These are phyloP conservation scores for Plebejus argus DNA, from an alignment of 2,888 invertebrate genomes.

Conservation along the genomic window DNA sequence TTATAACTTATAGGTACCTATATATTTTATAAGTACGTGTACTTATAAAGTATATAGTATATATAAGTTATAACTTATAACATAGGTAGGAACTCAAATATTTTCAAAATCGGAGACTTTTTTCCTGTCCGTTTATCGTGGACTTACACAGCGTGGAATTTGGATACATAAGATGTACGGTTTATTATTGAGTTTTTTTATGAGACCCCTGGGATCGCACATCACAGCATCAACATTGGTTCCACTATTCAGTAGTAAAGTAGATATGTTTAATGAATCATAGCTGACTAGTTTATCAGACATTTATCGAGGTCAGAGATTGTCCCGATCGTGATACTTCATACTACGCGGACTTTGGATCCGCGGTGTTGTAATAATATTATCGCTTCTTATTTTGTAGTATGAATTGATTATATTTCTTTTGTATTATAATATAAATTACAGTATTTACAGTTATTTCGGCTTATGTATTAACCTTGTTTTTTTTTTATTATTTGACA, in stretches of 20 bases:
- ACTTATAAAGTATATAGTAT: too few relatives aligned
- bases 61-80: too few relatives aligned
- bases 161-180: too few relatives aligned
- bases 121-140: too few relatives aligned
- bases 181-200: not conserved
- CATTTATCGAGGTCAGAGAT: slow-evolving; percentile 17
- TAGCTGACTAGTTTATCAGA: slow-evolving; percentile 3
- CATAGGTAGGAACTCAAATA: too few relatives aligned
- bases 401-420: not conserved
- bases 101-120: too few relatives aligned
- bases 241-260: not conserved
- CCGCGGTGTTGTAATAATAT: not conserved
- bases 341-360: not conserved
- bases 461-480: too few relatives aligned
- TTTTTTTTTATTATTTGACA: too few relatives aligned
- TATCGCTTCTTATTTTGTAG: not conserved
- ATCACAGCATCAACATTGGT: not conserved
- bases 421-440: not conserved
- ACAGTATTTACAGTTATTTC: not conserved
- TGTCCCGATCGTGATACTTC: not conserved
- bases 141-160: too few relatives aligned
- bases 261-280: not conserved
- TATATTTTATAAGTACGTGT: too few relatives aligned
- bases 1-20: too few relatives aligned
- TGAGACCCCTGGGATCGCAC: not conserved